phyloP scores from a whole-genome alignment of 1,140 invertebrate genomes.

The Holotrichia oblita region DNA sequence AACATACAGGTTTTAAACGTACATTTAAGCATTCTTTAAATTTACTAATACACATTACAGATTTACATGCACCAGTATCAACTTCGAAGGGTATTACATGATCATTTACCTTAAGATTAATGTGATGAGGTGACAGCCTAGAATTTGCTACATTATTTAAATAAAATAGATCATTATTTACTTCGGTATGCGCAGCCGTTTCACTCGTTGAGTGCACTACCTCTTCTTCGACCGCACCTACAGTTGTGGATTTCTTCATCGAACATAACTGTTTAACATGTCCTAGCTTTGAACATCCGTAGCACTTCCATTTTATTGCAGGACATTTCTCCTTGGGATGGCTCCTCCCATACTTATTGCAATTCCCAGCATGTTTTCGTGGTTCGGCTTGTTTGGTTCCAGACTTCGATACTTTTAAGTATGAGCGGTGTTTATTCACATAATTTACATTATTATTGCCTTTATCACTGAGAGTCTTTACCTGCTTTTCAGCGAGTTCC shows the following conservation, averaged over 20 bases:
- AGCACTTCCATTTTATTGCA: too few species aligned
- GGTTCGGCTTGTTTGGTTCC: background rate
- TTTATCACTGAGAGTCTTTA: background rate
- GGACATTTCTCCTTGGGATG: background rate
- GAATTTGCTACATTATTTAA: background rate
- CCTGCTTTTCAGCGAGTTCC: conserved; percentile 12
- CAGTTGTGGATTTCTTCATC: too few species aligned
- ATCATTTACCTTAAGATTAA: conserved; percentile 23
- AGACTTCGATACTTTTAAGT: background rate
- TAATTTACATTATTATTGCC: background rate
- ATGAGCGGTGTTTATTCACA: background rate
- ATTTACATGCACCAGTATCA: conserved; percentile 40
- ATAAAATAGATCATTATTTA: background rate
- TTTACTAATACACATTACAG: conserved; percentile 4
- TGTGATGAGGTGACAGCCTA: background rate
- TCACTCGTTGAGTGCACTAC: too few species aligned
- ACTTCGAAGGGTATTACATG: conserved; percentile 37
- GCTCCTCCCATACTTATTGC: background rate
- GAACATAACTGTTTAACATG: too few species aligned
- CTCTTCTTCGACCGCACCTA: too few species aligned
- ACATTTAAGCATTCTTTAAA: conserved; percentile 26
- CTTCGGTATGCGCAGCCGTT: background rate
- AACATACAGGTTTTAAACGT: conserved; percentile 23
- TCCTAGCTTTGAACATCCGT: too few species aligned
- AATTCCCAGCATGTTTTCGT: conserved; percentile 18